A percentile compares a stretch with the other conserved stretches of the same genome.
phyloP scores from a whole-genome alignment of 2,113 vertebrate species.

The Piprites chloris region DNA sequence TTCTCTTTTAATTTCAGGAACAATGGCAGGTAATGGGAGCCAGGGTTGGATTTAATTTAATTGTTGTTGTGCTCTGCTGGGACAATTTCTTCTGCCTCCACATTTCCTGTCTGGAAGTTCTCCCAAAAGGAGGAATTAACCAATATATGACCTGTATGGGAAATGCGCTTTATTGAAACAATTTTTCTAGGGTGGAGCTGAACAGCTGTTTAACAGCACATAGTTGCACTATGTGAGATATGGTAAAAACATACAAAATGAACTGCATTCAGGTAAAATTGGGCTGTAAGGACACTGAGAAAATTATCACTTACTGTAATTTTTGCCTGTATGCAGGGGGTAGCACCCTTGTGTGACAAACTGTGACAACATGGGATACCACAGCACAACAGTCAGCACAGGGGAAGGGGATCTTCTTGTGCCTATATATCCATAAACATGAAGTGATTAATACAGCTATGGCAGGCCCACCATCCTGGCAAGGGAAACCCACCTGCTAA shows the following conservation, averaged over 20 bases:
- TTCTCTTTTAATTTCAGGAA: not conserved
- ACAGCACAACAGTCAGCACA: not conserved
- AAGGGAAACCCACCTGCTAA: not conserved
- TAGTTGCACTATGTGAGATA: not conserved
- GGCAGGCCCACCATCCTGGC: not conserved
- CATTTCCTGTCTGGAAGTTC: constrained; percentile 44
- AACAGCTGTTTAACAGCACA: constrained; percentile 33
- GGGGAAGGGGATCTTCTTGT: not conserved
- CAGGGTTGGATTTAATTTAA: constrained; percentile 20
- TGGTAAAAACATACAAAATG: not conserved
- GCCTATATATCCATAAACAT: not conserved
- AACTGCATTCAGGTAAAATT: not conserved
- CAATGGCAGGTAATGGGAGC: constrained; percentile 13
- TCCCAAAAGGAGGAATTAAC: constrained; percentile 53
- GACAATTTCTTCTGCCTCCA: constrained; percentile 46
- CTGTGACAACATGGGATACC: not conserved
- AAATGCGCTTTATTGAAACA: constrained; percentile 43
- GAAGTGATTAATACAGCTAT: not conserved
- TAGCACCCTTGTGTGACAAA: not conserved
- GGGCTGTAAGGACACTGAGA: not conserved
- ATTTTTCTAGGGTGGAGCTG: constrained; percentile 50
- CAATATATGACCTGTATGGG: constrained; percentile 51
- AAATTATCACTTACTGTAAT: not conserved
- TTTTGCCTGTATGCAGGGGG: not conserved
- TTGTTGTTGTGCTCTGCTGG: not conserved